These are phyloP conservation scores for Bradypus variegatus DNA, from an alignment of 2,797 vertebrate species.

Conservation along the genomic window DNA sequence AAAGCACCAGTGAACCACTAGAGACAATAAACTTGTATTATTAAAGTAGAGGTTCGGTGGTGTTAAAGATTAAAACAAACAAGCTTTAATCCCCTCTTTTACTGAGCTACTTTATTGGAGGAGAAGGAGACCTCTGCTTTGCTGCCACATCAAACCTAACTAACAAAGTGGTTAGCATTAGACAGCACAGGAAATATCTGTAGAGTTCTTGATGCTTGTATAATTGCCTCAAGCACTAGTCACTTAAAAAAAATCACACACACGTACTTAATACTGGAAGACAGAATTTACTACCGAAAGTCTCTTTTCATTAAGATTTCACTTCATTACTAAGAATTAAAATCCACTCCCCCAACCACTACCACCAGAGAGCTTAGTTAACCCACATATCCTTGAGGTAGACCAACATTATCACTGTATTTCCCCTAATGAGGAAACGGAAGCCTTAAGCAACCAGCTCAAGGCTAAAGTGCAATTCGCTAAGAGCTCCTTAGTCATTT, in stretches of 20 bases:
- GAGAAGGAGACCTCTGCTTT: constrained; percentile 42
- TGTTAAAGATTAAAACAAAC: constrained; percentile 57
- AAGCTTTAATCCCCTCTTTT: constrained; percentile 58
- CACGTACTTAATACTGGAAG: constrained; percentile 50
- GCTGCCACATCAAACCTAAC: constrained; percentile 55
- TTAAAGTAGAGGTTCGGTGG: constrained; percentile 48
- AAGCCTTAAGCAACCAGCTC: constrained; percentile 33
- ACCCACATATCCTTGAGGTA: constrained; percentile 17
- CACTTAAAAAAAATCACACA: constrained; percentile 46
- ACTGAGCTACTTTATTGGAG: constrained; percentile 58
- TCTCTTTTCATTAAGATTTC: constrained; percentile 59
- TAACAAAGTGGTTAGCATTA: constrained; percentile 45
- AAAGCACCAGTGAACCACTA: constrained; percentile 40
- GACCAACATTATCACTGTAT: background rate
- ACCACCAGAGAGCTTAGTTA: constrained; percentile 26
- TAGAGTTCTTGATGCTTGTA: constrained; percentile 50
- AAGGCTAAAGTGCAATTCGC: background rate
- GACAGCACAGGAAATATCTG: constrained; percentile 62
- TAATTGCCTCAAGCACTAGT: constrained; percentile 55
- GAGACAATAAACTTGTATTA: constrained; percentile 56
- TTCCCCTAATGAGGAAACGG: constrained; percentile 43
- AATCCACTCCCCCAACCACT: constrained; percentile 24
- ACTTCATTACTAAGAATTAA: constrained; percentile 53
- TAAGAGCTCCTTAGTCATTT: constrained; percentile 19
- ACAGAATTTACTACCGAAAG: constrained; percentile 53